Evolutionary conservation across 2,113 vertebrate species (phyloP), one percentile per base, ranked within the genome.

Genomic region (Myotis davidii): DNA sequence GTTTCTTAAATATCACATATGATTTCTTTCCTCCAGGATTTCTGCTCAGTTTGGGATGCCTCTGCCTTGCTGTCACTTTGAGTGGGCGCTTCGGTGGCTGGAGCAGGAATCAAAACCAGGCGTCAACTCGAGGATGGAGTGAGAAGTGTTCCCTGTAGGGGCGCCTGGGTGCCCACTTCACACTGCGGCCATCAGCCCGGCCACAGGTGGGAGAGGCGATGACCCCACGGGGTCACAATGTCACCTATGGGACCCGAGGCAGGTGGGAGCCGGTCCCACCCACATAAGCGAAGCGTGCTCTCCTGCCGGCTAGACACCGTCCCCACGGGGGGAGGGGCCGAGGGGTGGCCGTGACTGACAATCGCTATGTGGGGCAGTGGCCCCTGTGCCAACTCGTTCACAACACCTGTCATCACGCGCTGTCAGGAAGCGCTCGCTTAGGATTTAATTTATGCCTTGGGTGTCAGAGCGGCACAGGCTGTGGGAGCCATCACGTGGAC

Each of bases 351-450:
- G 0, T 98, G 98, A 98, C 96, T 98, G 98, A 98, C 98, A 98
- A 59, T 14, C 85, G 97, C 94, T 94, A 69, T 9, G 67, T 54
- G 52, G 98, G 98, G 97, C 97, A 95, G 94, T 72, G 96, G 97
- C 96, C 97, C 79, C 84, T 0, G 0, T 59, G 96, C 98, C 98
- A 96, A 61, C 98, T 93, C 88, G 96, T 98, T 98, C 98, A 97
- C 97, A 98, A 95, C 97, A 98, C 96, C 98, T 98, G 98, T 98
- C 98, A 98, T 97, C 98, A 88, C 96, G 94, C 94, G 96, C 98
- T 97, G 96, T 98, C 98, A 98, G 95, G 85, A 83, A 90, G 91
- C 50, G 37, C 95, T 97, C 79, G 37, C 91, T 90, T 89, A 95
- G 70, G 93, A 98, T 98, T 98, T 98, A 98, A 98, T 98, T 98